Evolutionary conservation across 2,888 invertebrate genomes (phyloP).

Genomic region (Watsonalla binaria): DNA sequence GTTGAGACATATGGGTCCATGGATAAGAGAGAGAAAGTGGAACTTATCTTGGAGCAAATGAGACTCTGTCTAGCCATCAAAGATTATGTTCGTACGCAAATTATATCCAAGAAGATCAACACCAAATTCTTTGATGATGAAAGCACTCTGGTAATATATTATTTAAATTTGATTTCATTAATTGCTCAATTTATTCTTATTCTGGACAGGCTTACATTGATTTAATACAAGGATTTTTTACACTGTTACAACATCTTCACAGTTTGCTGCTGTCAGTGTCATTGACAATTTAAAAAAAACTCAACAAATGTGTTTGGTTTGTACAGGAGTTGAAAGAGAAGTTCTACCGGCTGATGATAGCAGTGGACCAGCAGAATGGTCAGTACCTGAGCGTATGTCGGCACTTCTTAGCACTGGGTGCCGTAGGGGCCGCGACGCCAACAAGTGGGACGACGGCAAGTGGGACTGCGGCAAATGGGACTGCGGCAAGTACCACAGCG

Average conservation of each 20-base stretch:
- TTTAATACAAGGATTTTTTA: background rate
- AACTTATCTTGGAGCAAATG: constrained; percentile 99
- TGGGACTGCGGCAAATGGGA: too few species aligned
- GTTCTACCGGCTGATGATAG: constrained; percentile 91
- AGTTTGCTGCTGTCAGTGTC: too few species aligned
- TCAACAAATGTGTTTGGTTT: constrained; percentile 3
- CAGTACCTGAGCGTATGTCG: constrained; percentile 96
- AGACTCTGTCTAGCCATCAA: constrained; percentile 95
- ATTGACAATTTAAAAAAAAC: too few species aligned
- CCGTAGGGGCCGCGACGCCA: constrained; percentile 81
- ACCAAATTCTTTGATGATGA: constrained; percentile 97
- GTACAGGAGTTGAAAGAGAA: constrained; percentile 80
- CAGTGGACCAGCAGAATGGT: constrained; percentile 95
- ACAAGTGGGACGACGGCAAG: too few species aligned
- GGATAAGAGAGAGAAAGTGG: constrained; percentile 98
- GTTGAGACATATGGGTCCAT: constrained; percentile 99
- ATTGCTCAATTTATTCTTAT: background rate
- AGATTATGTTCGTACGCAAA: constrained; percentile 98
- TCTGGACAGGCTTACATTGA: background rate
- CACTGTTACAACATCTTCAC: too few species aligned
- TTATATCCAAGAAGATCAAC: constrained; percentile 99
- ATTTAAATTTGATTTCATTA: background rate
- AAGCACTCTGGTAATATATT: constrained; percentile 74
- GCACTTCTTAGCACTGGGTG: constrained; percentile 95
- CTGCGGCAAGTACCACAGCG: too few species aligned